Evolutionary conservation across 2,113 vertebrate genomes (phyloP).

Genomic region (Hypomesus transpacificus): DNA sequence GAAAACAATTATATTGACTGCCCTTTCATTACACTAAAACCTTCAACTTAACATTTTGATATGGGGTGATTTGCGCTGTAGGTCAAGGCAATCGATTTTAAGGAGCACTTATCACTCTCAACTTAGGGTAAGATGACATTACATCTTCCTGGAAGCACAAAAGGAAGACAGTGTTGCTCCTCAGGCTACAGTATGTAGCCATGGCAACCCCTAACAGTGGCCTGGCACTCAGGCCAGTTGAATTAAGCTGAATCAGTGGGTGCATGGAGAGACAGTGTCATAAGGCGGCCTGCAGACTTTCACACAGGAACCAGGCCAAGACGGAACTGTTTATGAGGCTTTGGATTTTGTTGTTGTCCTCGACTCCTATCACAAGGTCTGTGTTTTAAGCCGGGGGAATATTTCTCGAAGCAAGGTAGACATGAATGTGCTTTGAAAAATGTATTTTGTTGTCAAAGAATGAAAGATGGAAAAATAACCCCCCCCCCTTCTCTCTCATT

Average conservation of each 20-base stretch:
- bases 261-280: neutral
- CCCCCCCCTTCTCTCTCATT: too few relatives aligned
- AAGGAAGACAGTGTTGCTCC: neutral
- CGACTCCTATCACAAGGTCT: neutral
- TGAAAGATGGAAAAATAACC: too few relatives aligned
- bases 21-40: neutral
- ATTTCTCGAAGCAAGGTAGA: neutral
- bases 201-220: slow-evolving; percentile 1
- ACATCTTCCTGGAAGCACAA: neutral
- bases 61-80: neutral
- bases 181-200: neutral
- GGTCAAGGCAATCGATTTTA: neutral
- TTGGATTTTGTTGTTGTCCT: neutral
- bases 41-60: neutral
- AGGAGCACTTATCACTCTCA: neutral
- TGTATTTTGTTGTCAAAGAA: too few relatives aligned
- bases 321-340: neutral
- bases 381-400: neutral
- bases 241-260: neutral
- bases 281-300: slow-evolving; percentile 1
- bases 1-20: too few relatives aligned
- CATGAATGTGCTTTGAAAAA: neutral
- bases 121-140: slow-evolving; percentile 10
- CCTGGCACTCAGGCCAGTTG: neutral
- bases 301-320: neutral